phyloP scores from a whole-genome alignment of 2,888 invertebrate species.

The Darwinula stevensoni region DNA sequence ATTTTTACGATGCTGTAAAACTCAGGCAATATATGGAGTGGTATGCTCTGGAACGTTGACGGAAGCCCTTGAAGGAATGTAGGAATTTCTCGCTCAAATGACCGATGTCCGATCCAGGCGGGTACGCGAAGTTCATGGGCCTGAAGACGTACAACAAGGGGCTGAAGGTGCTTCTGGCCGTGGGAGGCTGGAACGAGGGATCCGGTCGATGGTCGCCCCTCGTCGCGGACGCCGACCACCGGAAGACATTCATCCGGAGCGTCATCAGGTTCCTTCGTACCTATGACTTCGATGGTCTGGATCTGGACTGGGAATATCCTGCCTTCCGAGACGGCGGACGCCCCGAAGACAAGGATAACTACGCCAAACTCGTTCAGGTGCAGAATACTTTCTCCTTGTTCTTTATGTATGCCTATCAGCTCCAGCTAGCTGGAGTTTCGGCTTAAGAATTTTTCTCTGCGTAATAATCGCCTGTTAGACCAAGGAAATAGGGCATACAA shows the following conservation, averaged over 20 bases:
- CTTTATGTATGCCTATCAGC: no score
- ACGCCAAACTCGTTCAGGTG: slow-evolving; percentile 52
- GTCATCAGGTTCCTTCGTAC: slow-evolving; percentile 37
- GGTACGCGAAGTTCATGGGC: slow-evolving; percentile 75
- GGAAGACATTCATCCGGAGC: slow-evolving; percentile 31
- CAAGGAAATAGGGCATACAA: no score
- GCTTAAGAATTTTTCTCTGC: neutral
- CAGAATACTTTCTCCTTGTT: slow-evolving; percentile 8
- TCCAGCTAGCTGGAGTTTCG: neutral
- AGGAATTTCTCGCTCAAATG: no score
- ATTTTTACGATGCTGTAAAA: no score
- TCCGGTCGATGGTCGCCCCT: slow-evolving; percentile 63
- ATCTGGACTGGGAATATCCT: slow-evolving; percentile 46
- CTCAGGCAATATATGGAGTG: no score
- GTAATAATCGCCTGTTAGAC: no score
- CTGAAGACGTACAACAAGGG: slow-evolving; percentile 75
- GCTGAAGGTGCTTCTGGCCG: slow-evolving; percentile 61
- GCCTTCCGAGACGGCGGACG: slow-evolving; percentile 42
- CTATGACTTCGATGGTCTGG: slow-evolving; percentile 73
- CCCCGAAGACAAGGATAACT: slow-evolving; percentile 53
- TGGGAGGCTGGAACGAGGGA: slow-evolving; percentile 85
- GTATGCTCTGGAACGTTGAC: no score
- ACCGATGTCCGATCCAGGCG: no score
- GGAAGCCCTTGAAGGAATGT: no score
- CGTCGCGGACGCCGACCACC: slow-evolving; percentile 41